Evolutionary conservation across 2,113 vertebrate genomes (phyloP), one percentile per base, ranked within the genome.

Genomic region (Heterotis niloticus): DNA sequence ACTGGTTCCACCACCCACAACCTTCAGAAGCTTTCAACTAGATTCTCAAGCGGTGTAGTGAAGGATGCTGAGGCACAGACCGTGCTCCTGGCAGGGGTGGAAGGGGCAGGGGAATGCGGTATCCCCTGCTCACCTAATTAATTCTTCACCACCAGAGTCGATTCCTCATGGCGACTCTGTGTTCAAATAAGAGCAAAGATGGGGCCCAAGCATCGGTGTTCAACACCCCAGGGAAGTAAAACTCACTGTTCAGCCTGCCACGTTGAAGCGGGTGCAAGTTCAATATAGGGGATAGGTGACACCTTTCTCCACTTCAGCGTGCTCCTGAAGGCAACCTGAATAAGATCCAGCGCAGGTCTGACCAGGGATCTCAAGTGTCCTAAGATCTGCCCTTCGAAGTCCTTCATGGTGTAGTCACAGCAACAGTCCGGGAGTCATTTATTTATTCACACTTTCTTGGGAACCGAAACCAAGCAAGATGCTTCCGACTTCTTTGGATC

Each of bases 41-140:
- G 10, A 54, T n/a, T 75, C 75, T 64, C 62, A 76, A 54, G 83
- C 72, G 71, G 62, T 79, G 79, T 76, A 84, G 85, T 79, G 78
- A 79, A 76, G 78, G 75, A 78, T 81, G 79, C 72, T 87, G 79
- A 68, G 81, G 84, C 85, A 83, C 83, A 83, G 64, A 72, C 75
- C 56, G 59, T 57, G 54, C 17, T 74, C 23, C 23, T 9, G 13
- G 57, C 18, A 57, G 52, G 51, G 71, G 57, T 74, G 24, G 52
- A 74, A 57, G 20, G 52, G 23, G 28, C 71, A 26, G 52, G 54
- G 23, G n/a, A 54, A 26, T 5, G 52, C 59, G 2, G 71, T 51
- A 57, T 57, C 34, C 34, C 34, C 7, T 44, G 7, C 34, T 4
- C 2, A 44, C n/a, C n/a, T n/a, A n/a, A n/a, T n/a, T n/a, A n/a